Base-by-base conservation (phyloP, 2,888 invertebrate genomes). In the Xestia ashworthii region DNA sequence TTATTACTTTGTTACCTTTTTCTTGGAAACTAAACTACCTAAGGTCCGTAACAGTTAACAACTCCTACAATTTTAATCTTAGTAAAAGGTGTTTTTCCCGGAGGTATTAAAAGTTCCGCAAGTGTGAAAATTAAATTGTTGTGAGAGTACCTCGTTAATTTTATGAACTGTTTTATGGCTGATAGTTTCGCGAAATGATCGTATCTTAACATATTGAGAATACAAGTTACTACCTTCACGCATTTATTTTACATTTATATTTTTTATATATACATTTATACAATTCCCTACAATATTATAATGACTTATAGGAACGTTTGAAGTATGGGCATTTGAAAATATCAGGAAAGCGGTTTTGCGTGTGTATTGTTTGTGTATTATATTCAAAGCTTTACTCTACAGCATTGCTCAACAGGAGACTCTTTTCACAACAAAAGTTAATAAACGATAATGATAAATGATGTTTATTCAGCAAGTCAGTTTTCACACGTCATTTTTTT, bases 161-260 rank as follows among this genome's bases (percentile, higher is more conserved):
- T 86, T 79, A 86, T 62, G 68, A 60, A 81, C 73, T 69, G 81
- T 84, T 87, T 87, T 74, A 81, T 74, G 62, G 44, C 41, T 50
- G 38, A 32, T 32, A 70, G 74, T 73, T 76, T 60, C 48, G 80
- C 53, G 84, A 82, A 82, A 64, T 68, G 25, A 25, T 73, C 73
- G 55, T 62, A 62, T 74, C 55, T 79, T 73, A 73, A 83, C 69
- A 73, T 70, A 65, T 69, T 81, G 53, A 79, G 68, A 64, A 32
- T 19, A 38, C 70, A 48, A 67, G 62, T 16, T 48, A 41, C 41
- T 53, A 38, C 48, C 12, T 22, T 38, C 25, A 32, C 38, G 38
- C 14, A 76, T 60, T 50, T n/a, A 41, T 41, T 41, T 6, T 41
- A 53, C 50, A 58, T 66, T n/a, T n/a, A n/a, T n/a, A n/a, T n/a